Evolutionary conservation across 2,888 invertebrate species (phyloP).

Genomic region (Calameuta idolon): DNA sequence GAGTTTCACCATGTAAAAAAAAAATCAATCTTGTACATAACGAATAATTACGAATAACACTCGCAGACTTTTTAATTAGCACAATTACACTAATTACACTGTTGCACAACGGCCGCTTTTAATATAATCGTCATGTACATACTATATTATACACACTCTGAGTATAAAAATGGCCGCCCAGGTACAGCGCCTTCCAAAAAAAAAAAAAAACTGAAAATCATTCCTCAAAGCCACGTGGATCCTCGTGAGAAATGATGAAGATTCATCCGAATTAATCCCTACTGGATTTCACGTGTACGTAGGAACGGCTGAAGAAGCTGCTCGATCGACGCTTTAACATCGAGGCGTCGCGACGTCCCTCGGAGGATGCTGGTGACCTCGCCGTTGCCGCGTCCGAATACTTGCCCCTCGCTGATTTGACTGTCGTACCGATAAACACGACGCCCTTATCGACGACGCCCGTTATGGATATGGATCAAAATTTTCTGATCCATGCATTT

Average conservation of each 20-base stretch:
- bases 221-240: conserved; percentile 36
- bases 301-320: conserved; percentile 39
- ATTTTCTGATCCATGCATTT: conserved; percentile 16
- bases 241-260: conserved; percentile 11
- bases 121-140: neutral
- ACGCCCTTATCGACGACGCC: conserved; percentile 37
- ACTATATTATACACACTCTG: neutral
- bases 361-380: conserved; percentile 35
- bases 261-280: neutral
- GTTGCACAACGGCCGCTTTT: neutral
- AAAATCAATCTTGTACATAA: neutral
- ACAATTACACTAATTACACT: neutral
- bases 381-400: conserved; percentile 41
- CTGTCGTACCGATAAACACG: conserved; percentile 33
- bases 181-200: neutral
- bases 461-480: conserved; percentile 24
- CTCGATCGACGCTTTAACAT: conserved; percentile 32
- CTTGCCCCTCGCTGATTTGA: conserved; percentile 34
- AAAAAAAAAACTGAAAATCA: neutral
- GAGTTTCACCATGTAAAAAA: neutral
- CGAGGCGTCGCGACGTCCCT: conserved; percentile 36
- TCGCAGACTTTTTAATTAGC: neutral
- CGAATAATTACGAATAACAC: neutral
- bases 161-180: neutral
- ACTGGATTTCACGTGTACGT: conserved; percentile 17